A percentile compares a stretch with the other conserved stretches of the same genome.
These are phyloP conservation scores for Papilio demoleus DNA, from an alignment of 2,888 invertebrate species.

Conservation along the genomic window DNA sequence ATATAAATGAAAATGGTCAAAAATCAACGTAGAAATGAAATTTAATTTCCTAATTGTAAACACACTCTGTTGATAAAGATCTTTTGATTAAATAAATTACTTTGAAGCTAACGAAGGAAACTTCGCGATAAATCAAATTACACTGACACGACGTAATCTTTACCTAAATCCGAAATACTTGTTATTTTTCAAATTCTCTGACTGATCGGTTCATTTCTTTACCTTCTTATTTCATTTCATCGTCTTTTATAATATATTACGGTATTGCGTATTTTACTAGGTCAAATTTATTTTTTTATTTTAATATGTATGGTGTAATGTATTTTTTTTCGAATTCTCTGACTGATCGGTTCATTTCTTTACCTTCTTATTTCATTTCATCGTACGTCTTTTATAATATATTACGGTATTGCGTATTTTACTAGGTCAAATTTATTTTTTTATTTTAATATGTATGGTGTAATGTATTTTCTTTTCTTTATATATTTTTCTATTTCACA, in stretches of 20 bases:
- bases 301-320: no score
- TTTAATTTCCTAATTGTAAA: slow-evolving; percentile 8
- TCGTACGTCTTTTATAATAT: not conserved
- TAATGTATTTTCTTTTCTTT: no score
- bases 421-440: not conserved
- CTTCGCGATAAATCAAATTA: slow-evolving; percentile 26
- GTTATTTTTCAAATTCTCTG: slow-evolving; percentile 16
- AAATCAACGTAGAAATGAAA: no score
- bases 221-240: not conserved
- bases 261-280: not conserved
- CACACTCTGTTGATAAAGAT: slow-evolving; percentile 12
- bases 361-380: slow-evolving; percentile 6
- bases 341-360: slow-evolving; percentile 3
- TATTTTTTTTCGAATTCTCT: slow-evolving; percentile 17
- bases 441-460: no score
- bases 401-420: not conserved
- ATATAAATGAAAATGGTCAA: no score
- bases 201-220: slow-evolving; percentile 2
- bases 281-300: no score
- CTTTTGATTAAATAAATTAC: slow-evolving; percentile 22
- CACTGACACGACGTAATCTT: slow-evolving; percentile 23
- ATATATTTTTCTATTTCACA: no score
- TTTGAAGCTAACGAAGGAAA: slow-evolving; percentile 26
- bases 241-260: slow-evolving; percentile 2
- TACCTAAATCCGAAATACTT: slow-evolving; percentile 21